Evolutionary conservation across 2,113 vertebrate species (phyloP).

Genomic region (Antechinus flavipes): DNA sequence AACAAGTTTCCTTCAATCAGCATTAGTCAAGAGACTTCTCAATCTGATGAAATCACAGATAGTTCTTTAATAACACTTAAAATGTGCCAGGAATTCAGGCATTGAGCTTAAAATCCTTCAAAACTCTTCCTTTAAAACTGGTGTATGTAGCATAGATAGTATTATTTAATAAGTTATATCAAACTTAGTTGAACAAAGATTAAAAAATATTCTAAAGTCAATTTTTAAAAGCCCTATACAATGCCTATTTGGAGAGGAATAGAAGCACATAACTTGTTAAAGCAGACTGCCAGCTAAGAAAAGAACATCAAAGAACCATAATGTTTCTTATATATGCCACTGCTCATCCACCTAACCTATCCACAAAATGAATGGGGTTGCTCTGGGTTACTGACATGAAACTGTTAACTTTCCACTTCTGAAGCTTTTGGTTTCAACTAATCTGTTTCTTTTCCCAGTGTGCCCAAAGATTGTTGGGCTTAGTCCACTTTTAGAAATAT

Average conservation of each 20-base stretch:
- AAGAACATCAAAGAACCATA: not conserved
- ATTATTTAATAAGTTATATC: not conserved
- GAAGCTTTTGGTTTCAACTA: constrained; percentile 64
- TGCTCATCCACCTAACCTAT: constrained; percentile 10
- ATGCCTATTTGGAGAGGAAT: constrained; percentile 18
- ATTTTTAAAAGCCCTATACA: not conserved
- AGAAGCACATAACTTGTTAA: constrained; percentile 31
- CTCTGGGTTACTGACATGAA: constrained; percentile 62
- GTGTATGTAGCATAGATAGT: not conserved
- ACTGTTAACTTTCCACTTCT: constrained; percentile 52
- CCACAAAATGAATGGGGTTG: constrained; percentile 58
- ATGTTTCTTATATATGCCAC: constrained; percentile 7
- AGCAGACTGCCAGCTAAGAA: not conserved
- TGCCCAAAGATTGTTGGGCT: constrained; percentile 58
- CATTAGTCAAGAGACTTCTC: not conserved
- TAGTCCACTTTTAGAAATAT: constrained; percentile 70
- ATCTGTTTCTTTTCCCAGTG: constrained; percentile 55
- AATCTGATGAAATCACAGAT: not conserved
- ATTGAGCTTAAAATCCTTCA: constrained; percentile 5
- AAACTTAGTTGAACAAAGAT: not conserved
- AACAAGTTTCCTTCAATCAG: not conserved
- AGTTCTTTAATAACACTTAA: not conserved
- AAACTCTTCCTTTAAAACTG: not conserved
- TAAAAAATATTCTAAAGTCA: constrained; percentile 39
- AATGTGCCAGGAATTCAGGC: constrained; percentile 32